phyloP scores from a whole-genome alignment of 2,797 vertebrate genomes.

The Gephyroberyx darwinii region DNA sequence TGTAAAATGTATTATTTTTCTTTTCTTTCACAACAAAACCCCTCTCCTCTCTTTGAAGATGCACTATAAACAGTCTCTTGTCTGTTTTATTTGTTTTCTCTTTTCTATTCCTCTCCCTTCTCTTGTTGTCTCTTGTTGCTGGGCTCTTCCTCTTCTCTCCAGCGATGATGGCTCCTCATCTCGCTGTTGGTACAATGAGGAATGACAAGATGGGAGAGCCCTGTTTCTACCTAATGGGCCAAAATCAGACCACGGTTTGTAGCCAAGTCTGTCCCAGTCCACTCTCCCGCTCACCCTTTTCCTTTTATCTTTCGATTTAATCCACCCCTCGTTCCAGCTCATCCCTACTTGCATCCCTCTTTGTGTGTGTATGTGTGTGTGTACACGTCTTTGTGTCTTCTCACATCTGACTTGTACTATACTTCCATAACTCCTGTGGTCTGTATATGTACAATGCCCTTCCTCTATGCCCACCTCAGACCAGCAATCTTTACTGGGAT shows the following conservation, averaged over 20 bases:
- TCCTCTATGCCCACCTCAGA: slow-evolving; percentile 30
- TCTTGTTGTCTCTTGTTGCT: slow-evolving; percentile 85
- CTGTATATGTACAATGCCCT: slow-evolving; percentile 75
- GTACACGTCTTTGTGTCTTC: slow-evolving; percentile 85
- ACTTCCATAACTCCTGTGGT: slow-evolving; percentile 79
- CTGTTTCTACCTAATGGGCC: slow-evolving; percentile 99
- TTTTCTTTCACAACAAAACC: slow-evolving; percentile 44
- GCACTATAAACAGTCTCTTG: slow-evolving; percentile 78
- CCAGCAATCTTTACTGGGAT: slow-evolving; percentile 53
- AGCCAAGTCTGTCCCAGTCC: slow-evolving; percentile 85
- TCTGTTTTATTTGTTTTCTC: slow-evolving; percentile 80
- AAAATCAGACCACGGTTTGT: slow-evolving; percentile 99
- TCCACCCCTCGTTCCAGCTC: slow-evolving; percentile 55
- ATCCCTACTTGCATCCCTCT: slow-evolving; percentile 65
- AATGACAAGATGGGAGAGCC: slow-evolving; percentile 99
- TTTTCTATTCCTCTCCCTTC: slow-evolving; percentile 63
- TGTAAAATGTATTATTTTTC: slow-evolving; percentile 36
- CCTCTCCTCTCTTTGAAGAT: slow-evolving; percentile 54
- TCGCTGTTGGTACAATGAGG: slow-evolving; percentile 99
- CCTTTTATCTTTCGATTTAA: slow-evolving; percentile 30
- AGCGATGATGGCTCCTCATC: slow-evolving; percentile 99
- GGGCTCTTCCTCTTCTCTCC: slow-evolving; percentile 93
- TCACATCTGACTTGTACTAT: slow-evolving; percentile 83
- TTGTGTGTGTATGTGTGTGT: slow-evolving; percentile 74
- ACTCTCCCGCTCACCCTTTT: slow-evolving; percentile 49